Conservation (phyloP, 2,113 vertebrate species). For the Anoplopoma fimbria region DNA sequence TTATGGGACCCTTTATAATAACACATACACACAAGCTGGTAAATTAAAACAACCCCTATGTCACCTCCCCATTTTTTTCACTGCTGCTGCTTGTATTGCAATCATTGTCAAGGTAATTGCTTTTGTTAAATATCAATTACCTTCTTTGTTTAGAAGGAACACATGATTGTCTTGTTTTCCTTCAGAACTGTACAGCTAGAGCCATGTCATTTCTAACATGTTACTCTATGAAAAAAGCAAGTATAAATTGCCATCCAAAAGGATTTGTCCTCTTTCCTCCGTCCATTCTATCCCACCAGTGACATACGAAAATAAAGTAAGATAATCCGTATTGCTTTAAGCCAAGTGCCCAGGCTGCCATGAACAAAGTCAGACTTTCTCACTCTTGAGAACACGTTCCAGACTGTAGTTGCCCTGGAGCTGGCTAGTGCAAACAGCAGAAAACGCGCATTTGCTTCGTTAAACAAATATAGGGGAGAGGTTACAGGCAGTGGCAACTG, state of each 20-base stretch:
- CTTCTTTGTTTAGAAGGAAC: no score
- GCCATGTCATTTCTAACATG: no score
- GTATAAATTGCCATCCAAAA: no score
- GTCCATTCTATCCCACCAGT: not conserved
- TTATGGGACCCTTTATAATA: not conserved
- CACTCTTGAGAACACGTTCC: not conserved
- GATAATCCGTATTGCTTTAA: not conserved
- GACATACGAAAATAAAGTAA: not conserved
- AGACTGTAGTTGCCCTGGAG: constrained; percentile 7
- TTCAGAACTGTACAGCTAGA: not conserved
- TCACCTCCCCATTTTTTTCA: no score
- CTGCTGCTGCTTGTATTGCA: not conserved
- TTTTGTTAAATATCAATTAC: no score
- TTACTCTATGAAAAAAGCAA: no score
- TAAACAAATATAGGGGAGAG: not conserved
- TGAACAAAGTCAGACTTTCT: not conserved
- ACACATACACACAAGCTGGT: not conserved
- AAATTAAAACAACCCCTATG: no score
- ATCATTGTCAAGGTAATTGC: not conserved
- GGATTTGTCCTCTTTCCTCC: not conserved
- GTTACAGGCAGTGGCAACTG: not conserved
- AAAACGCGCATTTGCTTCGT: constrained; percentile 3
- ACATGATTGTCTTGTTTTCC: not conserved
- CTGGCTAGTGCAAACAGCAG: constrained; percentile 15
- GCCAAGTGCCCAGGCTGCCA: not conserved